phyloP scores from a whole-genome alignment of 2,113 vertebrate genomes.

The Bothrops jararaca region DNA sequence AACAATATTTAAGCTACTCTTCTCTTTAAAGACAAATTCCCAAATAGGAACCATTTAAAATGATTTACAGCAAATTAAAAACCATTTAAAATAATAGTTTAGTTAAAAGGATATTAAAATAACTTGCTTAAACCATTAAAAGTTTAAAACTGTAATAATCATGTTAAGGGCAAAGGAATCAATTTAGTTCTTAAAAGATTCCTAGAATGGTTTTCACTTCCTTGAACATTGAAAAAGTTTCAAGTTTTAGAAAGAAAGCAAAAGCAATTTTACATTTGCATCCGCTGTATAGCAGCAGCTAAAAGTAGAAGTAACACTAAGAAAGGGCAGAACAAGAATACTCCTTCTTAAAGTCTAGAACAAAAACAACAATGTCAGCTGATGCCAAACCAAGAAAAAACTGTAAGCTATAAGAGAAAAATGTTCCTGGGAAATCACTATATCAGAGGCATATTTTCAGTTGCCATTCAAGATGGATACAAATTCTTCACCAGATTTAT shows the following conservation, averaged over 20 bases:
- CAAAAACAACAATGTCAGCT: background rate
- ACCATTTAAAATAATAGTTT: background rate
- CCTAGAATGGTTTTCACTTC: background rate
- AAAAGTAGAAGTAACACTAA: background rate
- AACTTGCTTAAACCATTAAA: background rate
- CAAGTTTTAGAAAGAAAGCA: too few relatives aligned
- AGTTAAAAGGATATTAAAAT: background rate
- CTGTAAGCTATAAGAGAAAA: background rate
- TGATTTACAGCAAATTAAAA: background rate
- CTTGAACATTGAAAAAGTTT: background rate
- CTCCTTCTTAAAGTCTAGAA: background rate
- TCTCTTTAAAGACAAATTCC: background rate
- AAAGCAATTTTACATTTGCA: background rate
- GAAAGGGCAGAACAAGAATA: background rate
- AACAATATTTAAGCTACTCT: background rate
- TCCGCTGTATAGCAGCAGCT: background rate
- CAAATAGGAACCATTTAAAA: background rate
- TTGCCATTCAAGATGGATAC: background rate
- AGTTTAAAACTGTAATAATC: background rate
- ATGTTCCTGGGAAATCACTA: background rate
- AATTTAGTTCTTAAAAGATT: background rate
- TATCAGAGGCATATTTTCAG: background rate
- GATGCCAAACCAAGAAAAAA: background rate
- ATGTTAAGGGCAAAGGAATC: background rate
- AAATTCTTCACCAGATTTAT: background rate